Evolutionary conservation across 2,888 invertebrate species (phyloP), one percentile per base, ranked within the genome.

Genomic region (Calliscelio sp.): DNA sequence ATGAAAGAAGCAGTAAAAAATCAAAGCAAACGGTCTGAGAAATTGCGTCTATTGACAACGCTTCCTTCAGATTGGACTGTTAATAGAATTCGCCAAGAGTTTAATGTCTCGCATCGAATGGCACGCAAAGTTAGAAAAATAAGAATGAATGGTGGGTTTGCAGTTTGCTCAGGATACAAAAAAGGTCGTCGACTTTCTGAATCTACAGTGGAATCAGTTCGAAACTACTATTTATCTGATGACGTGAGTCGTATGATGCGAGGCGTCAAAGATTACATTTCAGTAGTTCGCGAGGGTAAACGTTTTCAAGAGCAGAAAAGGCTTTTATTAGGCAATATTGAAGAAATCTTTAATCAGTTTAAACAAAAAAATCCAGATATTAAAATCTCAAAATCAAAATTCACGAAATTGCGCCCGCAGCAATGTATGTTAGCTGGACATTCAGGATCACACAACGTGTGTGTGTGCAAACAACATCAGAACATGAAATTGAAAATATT

Each of bases 181-280:
- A 44, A 28, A 65, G 77, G 65, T 32, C 65, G 77, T 41, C 77
- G 55, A 6, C 14, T 77, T 4, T 11, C 68, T 41, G 55, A 38
- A 11, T 53, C 41, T 11, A 14, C n/a, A 8, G 38, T 75, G 28
- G 8, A 28, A 28, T 6, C 28, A 6, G 8, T 28, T 6, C 28
- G 8, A 28, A 28, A 28, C 8, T 28, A 6, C 8, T 28, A 6
- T 28, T 8, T 28, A 6, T 28, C 28, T 8, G 28, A 28, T 28
- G 28, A 71, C 2, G 46, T 63, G 0, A 79, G 71, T 32, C 16
- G 79, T 8, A 51, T 68, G 35, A 68, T 68, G 70, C 70, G 68
- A 20, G 81, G 81, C 18, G 24, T 44, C 4, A 81, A 77, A 25
- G 71, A 81, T 41, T 75, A 49, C 16, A 44, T 61, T 16, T 77